Evolutionary conservation across 2,113 vertebrate species (phyloP).

Genomic region (Podarcis raffonei): DNA sequence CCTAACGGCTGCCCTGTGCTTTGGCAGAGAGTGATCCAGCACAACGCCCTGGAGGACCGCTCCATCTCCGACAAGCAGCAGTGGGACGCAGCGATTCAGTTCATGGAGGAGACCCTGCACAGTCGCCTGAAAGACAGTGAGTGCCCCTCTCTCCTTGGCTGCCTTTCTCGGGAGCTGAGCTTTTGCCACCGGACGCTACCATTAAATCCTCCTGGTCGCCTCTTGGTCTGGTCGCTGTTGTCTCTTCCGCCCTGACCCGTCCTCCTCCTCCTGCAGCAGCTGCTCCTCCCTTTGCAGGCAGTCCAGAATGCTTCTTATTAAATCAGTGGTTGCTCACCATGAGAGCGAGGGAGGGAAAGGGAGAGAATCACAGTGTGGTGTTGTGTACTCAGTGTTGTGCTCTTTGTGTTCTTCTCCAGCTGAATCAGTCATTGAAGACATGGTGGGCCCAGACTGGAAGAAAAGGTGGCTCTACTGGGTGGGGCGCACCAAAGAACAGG

Average conservation of each 20-base stretch:
- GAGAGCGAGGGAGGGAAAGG: no score
- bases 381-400: no score
- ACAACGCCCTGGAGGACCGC: conserved; percentile 97
- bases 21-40: conserved; percentile 94
- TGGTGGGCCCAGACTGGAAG: conserved; percentile 97
- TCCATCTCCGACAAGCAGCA: conserved; percentile 98
- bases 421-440: conserved; percentile 91
- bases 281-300: not conserved
- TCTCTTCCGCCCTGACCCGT: not conserved
- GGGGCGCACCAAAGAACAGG: conserved; percentile 91
- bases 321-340: not conserved
- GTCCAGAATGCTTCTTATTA: not conserved
- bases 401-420: conserved; percentile 70
- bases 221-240: not conserved
- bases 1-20: not conserved
- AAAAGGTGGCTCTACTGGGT: conserved; percentile 93
- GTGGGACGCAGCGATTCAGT: conserved; percentile 98
- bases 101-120: conserved; percentile 96
- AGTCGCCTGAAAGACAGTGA: conserved; percentile 94
- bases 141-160: conserved; percentile 43
- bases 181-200: not conserved
- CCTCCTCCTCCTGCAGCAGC: no score
- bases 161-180: no score
- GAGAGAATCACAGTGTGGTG: not conserved
- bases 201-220: not conserved